A percentile compares a stretch with the other conserved stretches of the same genome.
Conservation (phyloP, 1,140 invertebrate species). For the Bombus waltoni region DNA sequence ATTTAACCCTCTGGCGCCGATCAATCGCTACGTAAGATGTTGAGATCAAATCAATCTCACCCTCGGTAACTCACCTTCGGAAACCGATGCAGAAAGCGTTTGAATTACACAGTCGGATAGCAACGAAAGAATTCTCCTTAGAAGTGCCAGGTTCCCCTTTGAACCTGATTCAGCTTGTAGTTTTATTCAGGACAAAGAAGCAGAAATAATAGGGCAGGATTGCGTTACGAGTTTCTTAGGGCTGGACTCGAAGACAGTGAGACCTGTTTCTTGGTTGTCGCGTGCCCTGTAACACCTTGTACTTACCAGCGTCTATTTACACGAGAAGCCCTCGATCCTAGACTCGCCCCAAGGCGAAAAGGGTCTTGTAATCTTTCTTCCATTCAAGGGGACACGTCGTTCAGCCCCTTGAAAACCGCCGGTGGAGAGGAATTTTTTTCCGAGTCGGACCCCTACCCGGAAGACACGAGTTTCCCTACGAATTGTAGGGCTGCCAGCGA, state of each 20-base stretch:
- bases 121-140: background rate
- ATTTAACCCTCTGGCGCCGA: background rate
- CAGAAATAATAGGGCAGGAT: slow-evolving; percentile 11
- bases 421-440: slow-evolving; percentile 19
- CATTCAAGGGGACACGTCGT: slow-evolving; percentile 48
- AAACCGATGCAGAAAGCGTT: background rate
- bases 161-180: background rate
- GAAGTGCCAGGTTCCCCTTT: background rate
- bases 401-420: slow-evolving; percentile 42
- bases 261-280: slow-evolving; percentile 56
- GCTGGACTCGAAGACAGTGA: slow-evolving; percentile 51
- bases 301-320: slow-evolving; percentile 56
- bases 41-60: too few relatives aligned
- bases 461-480: slow-evolving; percentile 44
- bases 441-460: background rate
- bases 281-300: slow-evolving; percentile 62
- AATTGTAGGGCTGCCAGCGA: slow-evolving; percentile 27
- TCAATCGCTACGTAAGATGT: background rate
- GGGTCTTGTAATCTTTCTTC: slow-evolving; percentile 59
- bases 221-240: slow-evolving; percentile 7
- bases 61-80: too few relatives aligned
- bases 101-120: background rate
- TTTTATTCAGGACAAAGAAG: slow-evolving; percentile 9
- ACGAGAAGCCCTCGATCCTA: slow-evolving; percentile 46
- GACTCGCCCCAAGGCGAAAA: slow-evolving; percentile 44